Base-by-base conservation (phyloP, 2,888 invertebrate genomes). In the Brenthis ino region DNA sequence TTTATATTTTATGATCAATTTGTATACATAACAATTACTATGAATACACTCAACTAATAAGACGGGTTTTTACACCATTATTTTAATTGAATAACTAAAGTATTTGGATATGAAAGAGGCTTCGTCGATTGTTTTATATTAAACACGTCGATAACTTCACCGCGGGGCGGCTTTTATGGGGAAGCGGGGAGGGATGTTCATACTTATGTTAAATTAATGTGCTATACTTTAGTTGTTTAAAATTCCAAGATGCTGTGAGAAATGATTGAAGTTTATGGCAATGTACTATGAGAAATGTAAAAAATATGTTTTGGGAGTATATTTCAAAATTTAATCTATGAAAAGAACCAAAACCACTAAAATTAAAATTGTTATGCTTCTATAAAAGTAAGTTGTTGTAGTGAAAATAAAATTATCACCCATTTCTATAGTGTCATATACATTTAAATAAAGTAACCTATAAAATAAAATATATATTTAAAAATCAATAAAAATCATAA, bases 91-190 rank as follows among this genome's bases (percentile, higher is more conserved):
- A 55, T 50, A 69, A 67, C 57, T 65, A 56, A 60, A 60, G 33
- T 60, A 60, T 60, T 63, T 67, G 37, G 57, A 69, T 71, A 71
- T 50, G 50, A 60, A 60, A 60, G 50, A 20, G 50, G 50, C 50
- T 60, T n/a, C 60, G 60, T 60, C 60, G 60, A 60, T 60, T 16
- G 50, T 60, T 50, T 60, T 60, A 50, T 60, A 60, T 72, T 69
- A 72, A 69, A 69, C 69, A 63, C 58, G 65, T 70, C 63, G 65
- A 64, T 65, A 66, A 65, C 33, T 24, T 57, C 72, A 48, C 73
- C 58, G 58, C 73, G 66, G 72, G 78, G 55, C 58, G 55, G 28
- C n/a, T 28, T 28, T 28, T 28, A 28, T 28, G 4, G 28, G 5
- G 28, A 28, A 5, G 28, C 3, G 28, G 28, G 28, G 4, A 28